Percentiles rank a stretch among this genome's conserved stretches.
These are phyloP conservation scores for Harpegnathos saltator DNA, from an alignment of 1,140 invertebrate genomes.

Conservation along the genomic window DNA sequence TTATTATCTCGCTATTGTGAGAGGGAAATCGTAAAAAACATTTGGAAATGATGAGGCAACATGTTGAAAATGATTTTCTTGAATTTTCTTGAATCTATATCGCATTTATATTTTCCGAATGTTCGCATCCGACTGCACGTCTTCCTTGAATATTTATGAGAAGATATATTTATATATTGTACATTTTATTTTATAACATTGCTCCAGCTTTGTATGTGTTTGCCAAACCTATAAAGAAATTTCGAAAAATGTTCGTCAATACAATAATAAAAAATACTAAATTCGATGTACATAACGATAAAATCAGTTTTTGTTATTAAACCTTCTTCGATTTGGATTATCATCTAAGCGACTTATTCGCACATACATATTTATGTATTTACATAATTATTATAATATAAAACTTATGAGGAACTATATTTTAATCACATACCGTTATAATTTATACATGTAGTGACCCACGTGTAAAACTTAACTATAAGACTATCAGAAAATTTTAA, in stretches of 20 bases:
- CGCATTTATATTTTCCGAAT: too few relatives aligned
- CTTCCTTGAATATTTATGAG: neutral
- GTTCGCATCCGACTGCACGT: too few relatives aligned
- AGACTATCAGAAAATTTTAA: too few relatives aligned
- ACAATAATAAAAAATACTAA: neutral
- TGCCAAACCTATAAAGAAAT: constrained; percentile 16
- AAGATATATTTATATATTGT: neutral
- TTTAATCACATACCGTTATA: constrained; percentile 28
- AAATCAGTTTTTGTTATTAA: neutral
- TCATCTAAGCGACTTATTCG: neutral
- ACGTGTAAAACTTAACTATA: too few relatives aligned
- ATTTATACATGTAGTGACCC: constrained; percentile 32
- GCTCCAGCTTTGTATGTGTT: neutral
- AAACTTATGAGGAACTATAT: constrained; percentile 47
- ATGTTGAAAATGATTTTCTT: too few relatives aligned
- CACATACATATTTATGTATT: neutral
- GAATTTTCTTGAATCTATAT: neutral
- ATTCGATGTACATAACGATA: neutral
- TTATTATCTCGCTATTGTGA: constrained; percentile 85
- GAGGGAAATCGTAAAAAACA: constrained; percentile 50
- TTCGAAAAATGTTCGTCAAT: neutral
- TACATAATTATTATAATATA: constrained; percentile 16
- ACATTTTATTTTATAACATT: constrained; percentile 6
- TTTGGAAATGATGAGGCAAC: neutral
- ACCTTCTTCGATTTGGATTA: neutral